Base-by-base conservation (phyloP, 2,888 invertebrate species). In the Elmis aenea region DNA sequence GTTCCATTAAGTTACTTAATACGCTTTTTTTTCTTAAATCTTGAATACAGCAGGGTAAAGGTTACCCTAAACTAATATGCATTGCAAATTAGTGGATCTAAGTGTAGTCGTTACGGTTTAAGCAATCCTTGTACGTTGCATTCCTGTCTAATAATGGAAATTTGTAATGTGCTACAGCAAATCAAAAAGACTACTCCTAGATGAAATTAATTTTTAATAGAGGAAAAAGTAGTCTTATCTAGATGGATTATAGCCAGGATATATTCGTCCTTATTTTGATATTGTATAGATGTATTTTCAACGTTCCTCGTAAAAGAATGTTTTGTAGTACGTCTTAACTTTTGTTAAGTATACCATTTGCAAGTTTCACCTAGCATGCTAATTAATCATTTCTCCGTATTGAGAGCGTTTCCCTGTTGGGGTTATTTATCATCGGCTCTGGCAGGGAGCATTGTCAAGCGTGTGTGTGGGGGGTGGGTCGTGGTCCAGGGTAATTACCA, bases 401-500 rank as follows among this genome's bases (percentile, higher is more conserved):
- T 65, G 67, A 67, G 63, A 67, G 66, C 66, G 63, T 65, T 66
- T 66, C 62, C 65, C 64, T 66, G 67, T 66, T 64, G 62, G 57
- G 62, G 64, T 67, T 66, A 67, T 67, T 66, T 65, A 66, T 67
- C 66, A 67, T 64, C 58, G 54, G 45, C 40, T 37, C 36, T 38
- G 30, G 73, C 72, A 15, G 73, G 73, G 73, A 66, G 72, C 12
- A 52, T 50, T 43, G 67, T 70, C 0, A 69, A 62, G 44, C 67
- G 67, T 54, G 59, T 50, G 34, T 69, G 73, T 3, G 55, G 61
- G 64, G 64, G 63, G 64, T 62, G 57, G 59, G 57, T 59, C 54
- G 58, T 55, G 56, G 64, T 68, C 70, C 72, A 69, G 69, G 66
- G 63, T 66, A 66, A 66, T 67, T 66, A 67, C 66, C 61, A 62